phyloP scores from a whole-genome alignment of 2,113 vertebrate species.

The Mola mola region DNA sequence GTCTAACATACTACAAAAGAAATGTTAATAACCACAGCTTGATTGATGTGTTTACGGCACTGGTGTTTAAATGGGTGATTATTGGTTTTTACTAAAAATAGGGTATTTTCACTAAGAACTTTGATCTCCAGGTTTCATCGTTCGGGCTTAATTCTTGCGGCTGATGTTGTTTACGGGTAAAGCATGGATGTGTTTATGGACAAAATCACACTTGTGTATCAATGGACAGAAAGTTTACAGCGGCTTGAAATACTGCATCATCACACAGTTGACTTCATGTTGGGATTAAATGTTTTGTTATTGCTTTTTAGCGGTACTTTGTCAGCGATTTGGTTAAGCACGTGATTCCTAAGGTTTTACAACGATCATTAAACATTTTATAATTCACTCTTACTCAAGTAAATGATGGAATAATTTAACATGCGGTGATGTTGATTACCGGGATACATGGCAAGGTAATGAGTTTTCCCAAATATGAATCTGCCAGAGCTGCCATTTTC shows the following conservation, averaged over 20 bases:
- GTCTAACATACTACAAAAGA: slow-evolving; percentile 36
- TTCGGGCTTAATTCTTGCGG: slow-evolving; percentile 24
- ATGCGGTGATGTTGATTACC: no score
- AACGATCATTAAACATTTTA: no score
- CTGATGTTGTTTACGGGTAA: slow-evolving; percentile 38
- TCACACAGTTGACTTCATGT: background rate
- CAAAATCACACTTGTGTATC: slow-evolving; percentile 42
- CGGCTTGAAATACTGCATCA: slow-evolving; percentile 29
- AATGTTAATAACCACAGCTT: slow-evolving; percentile 48
- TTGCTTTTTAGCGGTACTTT: slow-evolving; percentile 1
- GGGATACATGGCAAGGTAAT: no score
- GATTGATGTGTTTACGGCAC: slow-evolving; percentile 65
- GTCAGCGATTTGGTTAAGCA: slow-evolving; percentile 18
- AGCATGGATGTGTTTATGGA: slow-evolving; percentile 33
- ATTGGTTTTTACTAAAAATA: slow-evolving; percentile 31
- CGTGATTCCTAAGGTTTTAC: no score
- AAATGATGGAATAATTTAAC: no score
- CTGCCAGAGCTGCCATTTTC: no score
- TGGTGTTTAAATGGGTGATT: slow-evolving; percentile 52
- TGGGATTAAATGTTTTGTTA: slow-evolving; percentile 30
- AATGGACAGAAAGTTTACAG: slow-evolving; percentile 31
- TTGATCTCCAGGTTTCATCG: slow-evolving; percentile 44
- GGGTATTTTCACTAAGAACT: slow-evolving; percentile 21
- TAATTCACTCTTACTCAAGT: no score
- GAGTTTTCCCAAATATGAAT: no score